These are phyloP conservation scores for Thunnus thynnus DNA, from an alignment of 2,113 vertebrate genomes.

Conservation along the genomic window DNA sequence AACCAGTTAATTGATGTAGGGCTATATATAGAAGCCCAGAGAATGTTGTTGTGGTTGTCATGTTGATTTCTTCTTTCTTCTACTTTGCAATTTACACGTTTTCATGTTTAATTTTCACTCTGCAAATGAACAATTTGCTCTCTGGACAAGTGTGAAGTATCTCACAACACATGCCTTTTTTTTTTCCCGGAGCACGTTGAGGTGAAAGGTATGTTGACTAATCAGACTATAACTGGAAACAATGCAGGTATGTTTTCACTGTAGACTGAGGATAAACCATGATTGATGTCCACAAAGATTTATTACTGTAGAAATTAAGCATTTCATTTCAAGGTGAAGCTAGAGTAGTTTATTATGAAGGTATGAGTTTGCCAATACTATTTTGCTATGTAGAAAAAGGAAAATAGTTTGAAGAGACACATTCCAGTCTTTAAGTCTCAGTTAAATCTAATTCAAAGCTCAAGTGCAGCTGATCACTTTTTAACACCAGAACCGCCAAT, in stretches of 20 bases:
- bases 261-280: neutral
- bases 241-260: neutral
- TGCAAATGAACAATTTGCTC: neutral
- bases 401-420: neutral
- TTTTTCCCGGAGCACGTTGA: neutral
- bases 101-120: neutral
- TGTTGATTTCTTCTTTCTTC: neutral
- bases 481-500: no score
- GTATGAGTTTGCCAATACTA: neutral
- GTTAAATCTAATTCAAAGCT: neutral
- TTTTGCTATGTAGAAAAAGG: neutral
- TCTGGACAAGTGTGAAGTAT: neutral
- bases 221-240: neutral
- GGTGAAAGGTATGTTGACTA: neutral
- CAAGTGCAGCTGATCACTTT: neutral
- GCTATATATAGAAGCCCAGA: no score
- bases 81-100: neutral
- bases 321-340: slow-evolving; percentile 10
- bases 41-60: neutral
- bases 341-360: neutral
- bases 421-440: neutral
- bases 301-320: neutral
- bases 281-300: neutral
- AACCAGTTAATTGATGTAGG: neutral
- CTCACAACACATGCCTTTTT: neutral